Base-by-base conservation (phyloP, 2,113 vertebrate genomes). In the Lipophrys pholis region DNA sequence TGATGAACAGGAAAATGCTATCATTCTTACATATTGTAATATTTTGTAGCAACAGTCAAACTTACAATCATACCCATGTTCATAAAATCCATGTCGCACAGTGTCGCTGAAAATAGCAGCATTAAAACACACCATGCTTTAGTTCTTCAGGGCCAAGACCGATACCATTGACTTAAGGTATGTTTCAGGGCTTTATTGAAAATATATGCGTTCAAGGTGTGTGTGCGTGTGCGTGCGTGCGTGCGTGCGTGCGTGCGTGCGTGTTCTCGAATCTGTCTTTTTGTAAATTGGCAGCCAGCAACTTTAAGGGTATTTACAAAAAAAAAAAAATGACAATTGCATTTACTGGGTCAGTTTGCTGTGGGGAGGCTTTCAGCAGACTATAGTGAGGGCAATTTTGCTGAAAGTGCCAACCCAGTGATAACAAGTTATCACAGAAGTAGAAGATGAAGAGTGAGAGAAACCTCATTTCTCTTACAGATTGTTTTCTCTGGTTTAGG, bases 321-420 rank as follows among this genome's bases (percentile, higher is more conserved):
- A 48, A 57, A 45, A 6, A 48, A 59, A 39, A 59, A 39, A 39
- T 38, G 42, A 68, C 41, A 17, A 58, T 56, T 75, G 12, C 50
- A 46, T 76, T 58, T 62, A 66, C n/a, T 50, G 62, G 6, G 35
- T 66, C 38, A 67, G 15, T 62, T 69, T 40, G 53, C 46, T 61
- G 15, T 49, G 17, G 46, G 46, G 50, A 43, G 15, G 56, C 42
- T 65, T 69, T 8, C 16, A 30, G 9, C n/a, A 62, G 57, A 41
- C 17, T 17, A 2, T 50, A 35, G 46, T 65, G 11, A 5, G 14
- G n/a, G 35, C 15, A 21, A 51, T 21, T 45, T 4, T 66, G 54
- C 62, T 58, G 40, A 46, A 54, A 12, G 40, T 30, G 46, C 50
- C n/a, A 50, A 55, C 57, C 8, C 17, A 42, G 17, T n/a, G 14